phyloP scores from a whole-genome alignment of 2,113 vertebrate genomes.

The Lepisosteus oculatus region DNA sequence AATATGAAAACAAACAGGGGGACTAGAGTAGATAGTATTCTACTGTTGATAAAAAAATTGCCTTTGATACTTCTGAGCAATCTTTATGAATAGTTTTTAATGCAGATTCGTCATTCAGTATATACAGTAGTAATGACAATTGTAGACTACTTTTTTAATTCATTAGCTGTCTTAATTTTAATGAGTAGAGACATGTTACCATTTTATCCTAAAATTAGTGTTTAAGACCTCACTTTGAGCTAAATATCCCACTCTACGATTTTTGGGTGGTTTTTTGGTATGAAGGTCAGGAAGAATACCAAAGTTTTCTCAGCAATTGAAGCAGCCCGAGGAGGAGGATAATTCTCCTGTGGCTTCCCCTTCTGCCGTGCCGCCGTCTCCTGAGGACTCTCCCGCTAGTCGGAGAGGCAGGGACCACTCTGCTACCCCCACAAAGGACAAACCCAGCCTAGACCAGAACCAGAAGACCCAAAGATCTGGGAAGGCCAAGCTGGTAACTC shows the following conservation, averaged over 20 bases:
- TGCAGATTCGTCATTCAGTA: too few relatives aligned
- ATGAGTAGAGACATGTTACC: too few relatives aligned
- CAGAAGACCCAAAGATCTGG: constrained; percentile 53
- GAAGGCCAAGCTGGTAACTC: constrained; percentile 73
- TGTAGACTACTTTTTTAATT: too few relatives aligned
- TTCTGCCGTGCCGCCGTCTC: constrained; percentile 19
- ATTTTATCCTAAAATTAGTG: too few relatives aligned
- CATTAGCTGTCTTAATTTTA: too few relatives aligned
- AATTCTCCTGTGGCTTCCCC: constrained; percentile 25
- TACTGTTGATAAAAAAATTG: too few relatives aligned
- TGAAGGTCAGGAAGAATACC: constrained; percentile 59
- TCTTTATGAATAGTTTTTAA: too few relatives aligned
- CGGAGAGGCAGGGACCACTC: constrained; percentile 36
- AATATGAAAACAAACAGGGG: too few relatives aligned
- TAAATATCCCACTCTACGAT: neutral
- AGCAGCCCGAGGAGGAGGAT: constrained; percentile 49
- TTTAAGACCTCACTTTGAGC: too few relatives aligned
- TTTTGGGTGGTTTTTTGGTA: neutral
- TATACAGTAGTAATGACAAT: too few relatives aligned
- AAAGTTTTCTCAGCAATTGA: constrained; percentile 54
- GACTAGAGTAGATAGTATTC: too few relatives aligned
- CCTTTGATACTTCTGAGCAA: too few relatives aligned
- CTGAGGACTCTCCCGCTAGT: neutral
- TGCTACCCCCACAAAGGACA: constrained; percentile 46
- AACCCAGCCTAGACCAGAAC: constrained; percentile 39